These are phyloP conservation scores for Strix uralensis DNA, from an alignment of 2,113 vertebrate species.

Conservation along the genomic window DNA sequence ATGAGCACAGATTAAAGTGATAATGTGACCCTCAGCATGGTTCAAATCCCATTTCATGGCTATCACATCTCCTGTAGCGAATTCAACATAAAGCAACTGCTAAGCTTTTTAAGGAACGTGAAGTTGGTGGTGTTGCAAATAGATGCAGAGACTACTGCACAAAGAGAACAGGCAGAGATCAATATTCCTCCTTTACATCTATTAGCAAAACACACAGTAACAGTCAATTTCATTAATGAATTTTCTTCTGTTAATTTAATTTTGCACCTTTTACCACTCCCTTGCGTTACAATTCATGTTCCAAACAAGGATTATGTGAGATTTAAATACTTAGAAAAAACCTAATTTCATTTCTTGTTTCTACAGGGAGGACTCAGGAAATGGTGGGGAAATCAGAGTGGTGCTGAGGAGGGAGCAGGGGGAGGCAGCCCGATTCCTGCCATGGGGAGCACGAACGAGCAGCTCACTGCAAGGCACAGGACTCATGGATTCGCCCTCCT, in stretches of 20 bases:
- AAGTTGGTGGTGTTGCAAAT: not conserved
- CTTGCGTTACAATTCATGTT: not conserved
- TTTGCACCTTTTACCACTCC: not conserved
- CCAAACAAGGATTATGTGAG: not conserved
- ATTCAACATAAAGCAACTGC: not conserved
- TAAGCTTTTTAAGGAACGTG: not conserved
- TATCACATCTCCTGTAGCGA: not conserved
- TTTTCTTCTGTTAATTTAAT: not conserved
- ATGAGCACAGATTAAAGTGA: not conserved
- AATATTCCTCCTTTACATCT: not conserved
- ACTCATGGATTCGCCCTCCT: not conserved
- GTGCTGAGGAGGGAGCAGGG: not conserved
- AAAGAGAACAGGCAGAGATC: not conserved
- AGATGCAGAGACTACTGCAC: not conserved
- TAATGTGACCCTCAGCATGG: not conserved
- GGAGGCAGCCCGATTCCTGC: not conserved
- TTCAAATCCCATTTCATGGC: not conserved
- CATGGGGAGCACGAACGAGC: no score
- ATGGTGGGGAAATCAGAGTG: rapidly evolving
- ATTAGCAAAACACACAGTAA: not conserved
- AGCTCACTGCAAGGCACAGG: not conserved
- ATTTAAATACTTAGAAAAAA: not conserved
- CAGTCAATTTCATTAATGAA: not conserved
- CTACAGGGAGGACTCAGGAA: rapidly evolving
- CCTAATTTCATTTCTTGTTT: not conserved